These are phyloP conservation scores for Cataglyphis hispanica DNA, from an alignment of 1,140 invertebrate genomes.

Conservation along the genomic window DNA sequence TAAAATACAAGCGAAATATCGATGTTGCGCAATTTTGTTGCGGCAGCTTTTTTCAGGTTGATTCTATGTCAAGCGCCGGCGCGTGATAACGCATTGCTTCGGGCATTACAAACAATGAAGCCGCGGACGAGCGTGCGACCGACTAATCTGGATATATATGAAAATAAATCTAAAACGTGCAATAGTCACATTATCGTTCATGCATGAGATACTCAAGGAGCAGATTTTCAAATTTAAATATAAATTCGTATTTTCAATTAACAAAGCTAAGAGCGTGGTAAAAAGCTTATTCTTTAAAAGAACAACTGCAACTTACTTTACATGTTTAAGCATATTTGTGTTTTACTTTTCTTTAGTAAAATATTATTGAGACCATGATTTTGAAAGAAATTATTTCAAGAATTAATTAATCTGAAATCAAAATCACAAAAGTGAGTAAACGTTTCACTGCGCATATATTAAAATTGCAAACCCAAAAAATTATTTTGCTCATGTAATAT, in stretches of 20 bases:
- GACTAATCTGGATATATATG: constrained; percentile 62
- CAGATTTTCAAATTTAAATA: constrained; percentile 36
- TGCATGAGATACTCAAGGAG: constrained; percentile 35
- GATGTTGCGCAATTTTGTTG: constrained; percentile 72
- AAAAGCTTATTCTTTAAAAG: background rate
- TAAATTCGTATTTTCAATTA: background rate
- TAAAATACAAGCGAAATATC: constrained; percentile 67
- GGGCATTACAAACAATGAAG: constrained; percentile 71
- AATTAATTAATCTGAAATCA: background rate
- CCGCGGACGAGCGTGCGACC: constrained; percentile 57
- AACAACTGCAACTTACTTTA: background rate
- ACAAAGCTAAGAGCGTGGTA: background rate
- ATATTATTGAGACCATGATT: background rate
- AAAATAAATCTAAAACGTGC: constrained; percentile 71
- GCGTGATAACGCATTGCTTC: constrained; percentile 68
- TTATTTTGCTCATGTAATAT: constrained; percentile 45
- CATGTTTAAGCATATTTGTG: background rate
- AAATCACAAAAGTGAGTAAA: background rate
- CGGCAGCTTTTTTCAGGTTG: constrained; percentile 68
- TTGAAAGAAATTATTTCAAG: background rate
- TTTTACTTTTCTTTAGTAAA: background rate
- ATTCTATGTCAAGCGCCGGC: constrained; percentile 58
- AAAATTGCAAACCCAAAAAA: constrained; percentile 41
- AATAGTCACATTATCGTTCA: constrained; percentile 52
- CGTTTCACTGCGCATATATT: background rate